Conservation (phyloP, 2,113 vertebrate genomes). For the Callaeas wilsoni region DNA sequence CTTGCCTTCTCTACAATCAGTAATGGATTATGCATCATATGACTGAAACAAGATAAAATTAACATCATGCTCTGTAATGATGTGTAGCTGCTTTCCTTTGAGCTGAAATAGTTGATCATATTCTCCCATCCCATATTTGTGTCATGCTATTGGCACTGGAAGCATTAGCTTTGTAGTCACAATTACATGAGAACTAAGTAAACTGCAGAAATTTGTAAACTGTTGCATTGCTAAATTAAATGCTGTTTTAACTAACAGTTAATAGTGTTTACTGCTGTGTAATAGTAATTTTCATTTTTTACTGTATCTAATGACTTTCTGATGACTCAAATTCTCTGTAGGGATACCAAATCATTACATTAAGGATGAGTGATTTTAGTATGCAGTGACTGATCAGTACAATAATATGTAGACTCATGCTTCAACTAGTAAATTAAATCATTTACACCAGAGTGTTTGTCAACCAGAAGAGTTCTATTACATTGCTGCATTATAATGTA, state of each 20-base stretch:
- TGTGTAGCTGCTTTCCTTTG: neutral
- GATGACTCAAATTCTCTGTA: conserved; percentile 85
- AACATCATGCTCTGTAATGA: neutral
- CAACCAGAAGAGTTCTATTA: conserved; percentile 70
- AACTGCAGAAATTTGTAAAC: conserved; percentile 77
- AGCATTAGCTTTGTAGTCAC: conserved; percentile 64
- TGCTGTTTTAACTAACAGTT: conserved; percentile 86
- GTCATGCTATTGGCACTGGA: conserved; percentile 28
- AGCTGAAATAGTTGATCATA: neutral
- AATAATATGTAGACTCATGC: conserved; percentile 77
- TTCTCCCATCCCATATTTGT: neutral
- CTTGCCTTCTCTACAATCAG: neutral
- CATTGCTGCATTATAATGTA: conserved; percentile 59
- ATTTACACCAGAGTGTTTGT: conserved; percentile 75
- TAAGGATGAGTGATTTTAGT: conserved; percentile 87
- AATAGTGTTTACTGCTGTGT: conserved; percentile 86
- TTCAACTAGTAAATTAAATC: conserved; percentile 78
- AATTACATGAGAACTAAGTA: conserved; percentile 73
- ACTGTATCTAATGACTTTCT: conserved; percentile 88
- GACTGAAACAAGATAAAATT: neutral
- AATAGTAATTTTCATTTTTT: conserved; percentile 87
- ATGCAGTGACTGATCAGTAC: conserved; percentile 81
- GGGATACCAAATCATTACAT: conserved; percentile 84
- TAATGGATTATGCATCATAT: neutral
- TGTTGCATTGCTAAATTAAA: conserved; percentile 81